Evolutionary conservation across 2,888 invertebrate species (phyloP).

Genomic region (Cyclophora albipunctata): DNA sequence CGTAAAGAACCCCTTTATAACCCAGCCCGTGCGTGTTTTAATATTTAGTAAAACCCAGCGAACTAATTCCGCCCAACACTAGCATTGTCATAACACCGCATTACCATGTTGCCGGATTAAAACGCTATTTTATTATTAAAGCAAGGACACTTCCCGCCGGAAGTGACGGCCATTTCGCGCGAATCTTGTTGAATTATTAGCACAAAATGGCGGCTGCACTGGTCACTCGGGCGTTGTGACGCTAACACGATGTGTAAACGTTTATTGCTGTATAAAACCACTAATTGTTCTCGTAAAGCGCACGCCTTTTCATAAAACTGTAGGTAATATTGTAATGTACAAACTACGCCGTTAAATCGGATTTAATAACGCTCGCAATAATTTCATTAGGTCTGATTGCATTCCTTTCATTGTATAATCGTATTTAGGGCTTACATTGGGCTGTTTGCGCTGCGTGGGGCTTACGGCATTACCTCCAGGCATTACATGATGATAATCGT

Average conservation of each 20-base stretch:
- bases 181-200: slow-evolving; percentile 64
- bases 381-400: slow-evolving; percentile 31
- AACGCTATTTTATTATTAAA: slow-evolving; percentile 43
- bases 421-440: slow-evolving; percentile 28
- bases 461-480: slow-evolving; percentile 10
- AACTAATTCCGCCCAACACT: slow-evolving; percentile 19
- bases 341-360: slow-evolving; percentile 13
- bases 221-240: slow-evolving; percentile 45
- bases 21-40: slow-evolving; percentile 38
- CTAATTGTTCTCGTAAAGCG: slow-evolving; percentile 50
- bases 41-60: slow-evolving; percentile 29
- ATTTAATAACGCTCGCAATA: slow-evolving; percentile 29
- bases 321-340: neutral
- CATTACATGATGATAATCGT: slow-evolving; percentile 11
- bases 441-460: slow-evolving; percentile 15
- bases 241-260: slow-evolving; percentile 34
- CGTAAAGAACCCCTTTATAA: slow-evolving; percentile 51
- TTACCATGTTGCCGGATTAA: slow-evolving; percentile 25
- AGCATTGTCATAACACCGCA: slow-evolving; percentile 19
- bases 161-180: slow-evolving; percentile 55
- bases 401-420: slow-evolving; percentile 25
- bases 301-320: slow-evolving; percentile 29
- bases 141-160: slow-evolving; percentile 36
- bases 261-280: slow-evolving; percentile 47
- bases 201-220: slow-evolving; percentile 49